Evolutionary conservation across 2,888 invertebrate genomes (phyloP).

Genomic region (Agrilus biguttatus): DNA sequence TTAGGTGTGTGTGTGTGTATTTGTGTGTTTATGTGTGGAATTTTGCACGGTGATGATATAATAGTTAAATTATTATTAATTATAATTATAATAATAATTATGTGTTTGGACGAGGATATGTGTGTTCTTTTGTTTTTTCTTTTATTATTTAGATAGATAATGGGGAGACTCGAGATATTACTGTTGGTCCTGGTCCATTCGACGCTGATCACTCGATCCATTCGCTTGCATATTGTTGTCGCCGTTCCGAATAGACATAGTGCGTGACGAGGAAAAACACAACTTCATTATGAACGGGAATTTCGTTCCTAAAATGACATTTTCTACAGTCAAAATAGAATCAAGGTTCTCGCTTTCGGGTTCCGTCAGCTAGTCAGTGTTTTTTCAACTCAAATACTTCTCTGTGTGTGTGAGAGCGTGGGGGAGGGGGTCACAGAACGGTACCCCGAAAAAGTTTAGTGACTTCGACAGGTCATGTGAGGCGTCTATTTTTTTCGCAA

Average conservation of each 20-base stretch:
- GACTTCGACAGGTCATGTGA: no score
- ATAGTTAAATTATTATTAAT: no score
- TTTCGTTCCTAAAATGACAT: conserved; percentile 61
- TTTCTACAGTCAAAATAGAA: neutral
- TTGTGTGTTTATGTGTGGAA: no score
- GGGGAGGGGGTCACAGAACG: no score
- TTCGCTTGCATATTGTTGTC: conserved; percentile 24
- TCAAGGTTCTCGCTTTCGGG: neutral
- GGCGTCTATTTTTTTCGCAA: no score
- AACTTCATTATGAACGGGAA: conserved; percentile 98
- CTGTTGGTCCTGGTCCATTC: conserved; percentile 18
- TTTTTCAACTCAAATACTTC: no score
- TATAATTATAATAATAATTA: no score
- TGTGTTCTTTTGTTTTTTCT: conserved; percentile 6
- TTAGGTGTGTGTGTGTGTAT: no score
- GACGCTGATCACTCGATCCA: conserved; percentile 16
- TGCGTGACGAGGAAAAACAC: conserved; percentile 82
- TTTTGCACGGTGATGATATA: no score
- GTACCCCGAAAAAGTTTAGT: no score
- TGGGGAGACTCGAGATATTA: conserved; percentile 11
- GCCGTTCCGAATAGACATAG: conserved; percentile 38
- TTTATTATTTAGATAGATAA: conserved; percentile 6
- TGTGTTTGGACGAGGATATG: conserved; percentile 8
- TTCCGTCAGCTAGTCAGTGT: no score
- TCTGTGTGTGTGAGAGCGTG: no score